Evolutionary conservation across 1,140 invertebrate genomes (phyloP).

Genomic region (Zaprionus ornatus): DNA sequence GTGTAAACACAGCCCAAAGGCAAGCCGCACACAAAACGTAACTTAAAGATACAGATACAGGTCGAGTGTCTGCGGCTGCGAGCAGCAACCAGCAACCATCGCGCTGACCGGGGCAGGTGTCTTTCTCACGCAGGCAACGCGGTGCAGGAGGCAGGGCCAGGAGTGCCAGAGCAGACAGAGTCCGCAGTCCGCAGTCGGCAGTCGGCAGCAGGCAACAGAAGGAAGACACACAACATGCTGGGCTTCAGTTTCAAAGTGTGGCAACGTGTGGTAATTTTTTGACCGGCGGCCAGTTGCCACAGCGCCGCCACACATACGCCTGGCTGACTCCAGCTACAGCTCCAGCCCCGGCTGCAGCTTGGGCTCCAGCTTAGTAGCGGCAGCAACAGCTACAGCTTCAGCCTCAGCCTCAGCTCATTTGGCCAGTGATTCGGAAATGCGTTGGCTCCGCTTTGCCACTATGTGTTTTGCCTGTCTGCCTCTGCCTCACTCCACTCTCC

Average conservation of each 20-base stretch:
- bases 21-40: slow-evolving; percentile 54
- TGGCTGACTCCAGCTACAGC: slow-evolving; percentile 31
- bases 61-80: slow-evolving; percentile 30
- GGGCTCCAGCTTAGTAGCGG: slow-evolving; percentile 13
- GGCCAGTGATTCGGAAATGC: slow-evolving; percentile 69
- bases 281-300: slow-evolving; percentile 46
- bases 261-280: slow-evolving; percentile 65
- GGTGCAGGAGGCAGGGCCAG: background rate
- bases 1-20: slow-evolving; percentile 62
- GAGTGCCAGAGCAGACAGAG: background rate
- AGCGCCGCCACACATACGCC: slow-evolving; percentile 65
- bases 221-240: slow-evolving; percentile 31
- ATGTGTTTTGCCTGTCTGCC: slow-evolving; percentile 23
- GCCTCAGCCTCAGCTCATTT: slow-evolving; percentile 44
- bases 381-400: slow-evolving; percentile 4
- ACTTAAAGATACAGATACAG: slow-evolving; percentile 68
- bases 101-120: slow-evolving; percentile 60
- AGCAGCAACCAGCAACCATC: background rate
- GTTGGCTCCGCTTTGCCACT: slow-evolving; percentile 36
- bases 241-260: slow-evolving; percentile 71
- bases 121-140: slow-evolving; percentile 74
- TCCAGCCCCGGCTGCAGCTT: slow-evolving; percentile 4
- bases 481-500: background rate
- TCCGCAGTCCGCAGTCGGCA: background rate
- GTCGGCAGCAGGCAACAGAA: slow-evolving; percentile 25